These are phyloP conservation scores for Caerostris darwini DNA, from an alignment of 1,140 invertebrate genomes.

Conservation along the genomic window DNA sequence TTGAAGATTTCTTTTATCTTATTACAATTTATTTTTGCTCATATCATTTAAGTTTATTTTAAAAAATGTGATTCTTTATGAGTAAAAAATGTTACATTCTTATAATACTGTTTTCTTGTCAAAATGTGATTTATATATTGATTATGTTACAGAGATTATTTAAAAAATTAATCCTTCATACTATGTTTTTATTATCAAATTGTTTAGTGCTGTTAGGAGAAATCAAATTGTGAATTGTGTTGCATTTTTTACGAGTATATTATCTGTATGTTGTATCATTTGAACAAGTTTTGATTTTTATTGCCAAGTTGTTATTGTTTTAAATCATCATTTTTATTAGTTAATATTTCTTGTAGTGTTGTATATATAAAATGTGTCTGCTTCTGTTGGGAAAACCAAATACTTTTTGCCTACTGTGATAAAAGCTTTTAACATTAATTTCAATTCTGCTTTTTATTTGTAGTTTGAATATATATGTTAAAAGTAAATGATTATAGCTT, in stretches of 20 bases:
- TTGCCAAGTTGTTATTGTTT: slow-evolving; percentile 56
- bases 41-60: too few relatives aligned
- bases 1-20: too few relatives aligned
- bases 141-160: not conserved
- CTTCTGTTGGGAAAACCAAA: slow-evolving; percentile 42
- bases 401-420: slow-evolving; percentile 70
- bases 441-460: slow-evolving; percentile 3
- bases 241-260: slow-evolving; percentile 39
- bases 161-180: not conserved
- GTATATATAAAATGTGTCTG: slow-evolving; percentile 10
- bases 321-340: slow-evolving; percentile 28
- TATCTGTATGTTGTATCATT: not conserved
- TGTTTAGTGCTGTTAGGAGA: not conserved
- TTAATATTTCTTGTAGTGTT: slow-evolving; percentile 38
- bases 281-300: slow-evolving; percentile 53
- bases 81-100: not conserved
- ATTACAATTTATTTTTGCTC: too few relatives aligned
- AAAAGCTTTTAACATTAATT: slow-evolving; percentile 55
- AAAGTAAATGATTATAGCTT: slow-evolving; percentile 24
- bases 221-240: slow-evolving; percentile 13
- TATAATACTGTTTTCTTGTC: not conserved
- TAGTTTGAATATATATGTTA: not conserved
- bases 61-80: too few relatives aligned
- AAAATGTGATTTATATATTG: too few relatives aligned
- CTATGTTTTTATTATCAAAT: not conserved